Percentiles rank a stretch among this genome's conserved stretches.
These are phyloP conservation scores for Microchirus variegatus DNA, from an alignment of 2,797 vertebrate genomes.

Conservation along the genomic window DNA sequence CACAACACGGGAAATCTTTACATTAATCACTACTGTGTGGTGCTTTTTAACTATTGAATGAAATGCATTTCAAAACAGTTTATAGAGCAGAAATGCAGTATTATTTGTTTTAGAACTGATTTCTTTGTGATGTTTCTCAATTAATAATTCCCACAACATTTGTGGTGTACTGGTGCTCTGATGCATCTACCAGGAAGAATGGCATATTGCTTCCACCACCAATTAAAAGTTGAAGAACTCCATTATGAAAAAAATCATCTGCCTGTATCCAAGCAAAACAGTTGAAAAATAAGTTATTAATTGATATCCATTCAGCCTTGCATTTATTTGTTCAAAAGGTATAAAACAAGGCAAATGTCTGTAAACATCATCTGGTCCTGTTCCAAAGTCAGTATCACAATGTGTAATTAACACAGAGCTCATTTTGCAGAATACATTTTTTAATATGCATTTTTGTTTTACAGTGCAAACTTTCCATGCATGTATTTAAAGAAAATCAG, in stretches of 20 bases:
- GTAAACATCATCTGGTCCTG: conserved; percentile 59
- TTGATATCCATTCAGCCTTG: conserved; percentile 80
- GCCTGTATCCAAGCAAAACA: conserved; percentile 82
- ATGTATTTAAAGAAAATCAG: too few species aligned
- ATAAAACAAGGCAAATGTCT: conserved; percentile 63
- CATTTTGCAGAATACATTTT: not conserved
- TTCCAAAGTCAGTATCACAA: conserved; percentile 54
- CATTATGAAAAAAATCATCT: conserved; percentile 71
- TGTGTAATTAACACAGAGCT: conserved; percentile 34
- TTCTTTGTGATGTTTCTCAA: conserved; percentile 30
- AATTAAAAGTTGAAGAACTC: conserved; percentile 84
- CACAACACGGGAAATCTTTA: too few species aligned
- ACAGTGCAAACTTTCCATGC: too few species aligned
- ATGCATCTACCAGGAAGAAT: conserved; percentile 42
- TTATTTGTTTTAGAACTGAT: too few species aligned
- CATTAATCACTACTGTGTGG: too few species aligned
- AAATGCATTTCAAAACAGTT: too few species aligned
- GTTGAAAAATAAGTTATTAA: conserved; percentile 80
- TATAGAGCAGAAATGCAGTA: too few species aligned
- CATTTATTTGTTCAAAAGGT: conserved; percentile 64
- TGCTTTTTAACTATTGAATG: too few species aligned
- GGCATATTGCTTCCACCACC: conserved; percentile 72
- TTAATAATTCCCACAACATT: conserved; percentile 22
- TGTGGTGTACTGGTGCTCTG: conserved; percentile 44
- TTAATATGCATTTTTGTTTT: too few species aligned